phyloP scores from a whole-genome alignment of 2,113 vertebrate genomes.

The Amazona vittata region DNA sequence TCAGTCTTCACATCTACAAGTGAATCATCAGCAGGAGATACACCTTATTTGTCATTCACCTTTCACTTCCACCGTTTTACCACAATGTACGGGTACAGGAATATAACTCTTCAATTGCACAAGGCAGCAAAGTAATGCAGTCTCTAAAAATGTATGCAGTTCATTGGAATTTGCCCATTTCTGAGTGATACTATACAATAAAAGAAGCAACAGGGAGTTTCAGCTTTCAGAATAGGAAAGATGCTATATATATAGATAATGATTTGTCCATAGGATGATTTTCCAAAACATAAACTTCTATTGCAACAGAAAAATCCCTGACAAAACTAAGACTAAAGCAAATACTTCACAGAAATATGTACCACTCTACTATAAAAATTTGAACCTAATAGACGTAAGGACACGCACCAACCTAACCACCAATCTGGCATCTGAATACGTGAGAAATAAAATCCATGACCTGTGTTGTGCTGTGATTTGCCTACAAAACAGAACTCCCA shows the following conservation, averaged over 20 bases:
- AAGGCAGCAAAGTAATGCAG: not conserved
- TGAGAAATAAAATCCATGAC: not conserved
- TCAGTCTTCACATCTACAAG: conserved; percentile 20
- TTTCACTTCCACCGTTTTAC: not conserved
- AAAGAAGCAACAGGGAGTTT: not conserved
- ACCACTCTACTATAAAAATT: not conserved
- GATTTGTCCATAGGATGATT: not conserved
- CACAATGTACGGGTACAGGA: not conserved
- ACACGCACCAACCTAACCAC: not conserved
- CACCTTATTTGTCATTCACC: not conserved
- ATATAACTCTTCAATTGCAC: not conserved
- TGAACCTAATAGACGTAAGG: not conserved
- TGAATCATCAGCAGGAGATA: not conserved
- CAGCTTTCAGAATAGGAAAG: not conserved
- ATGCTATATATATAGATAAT: not conserved
- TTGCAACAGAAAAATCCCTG: not conserved
- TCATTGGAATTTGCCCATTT: not conserved
- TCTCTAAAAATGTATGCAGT: not conserved
- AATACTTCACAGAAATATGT: not conserved
- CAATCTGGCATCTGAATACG: not conserved
- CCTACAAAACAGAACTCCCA: not conserved
- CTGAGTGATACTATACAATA: not conserved
- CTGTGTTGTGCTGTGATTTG: not conserved
- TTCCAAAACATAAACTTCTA: not conserved
- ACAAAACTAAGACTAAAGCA: not conserved